Evolutionary conservation across 2,113 vertebrate species (phyloP).

Genomic region (Prionailurus bengalensis): DNA sequence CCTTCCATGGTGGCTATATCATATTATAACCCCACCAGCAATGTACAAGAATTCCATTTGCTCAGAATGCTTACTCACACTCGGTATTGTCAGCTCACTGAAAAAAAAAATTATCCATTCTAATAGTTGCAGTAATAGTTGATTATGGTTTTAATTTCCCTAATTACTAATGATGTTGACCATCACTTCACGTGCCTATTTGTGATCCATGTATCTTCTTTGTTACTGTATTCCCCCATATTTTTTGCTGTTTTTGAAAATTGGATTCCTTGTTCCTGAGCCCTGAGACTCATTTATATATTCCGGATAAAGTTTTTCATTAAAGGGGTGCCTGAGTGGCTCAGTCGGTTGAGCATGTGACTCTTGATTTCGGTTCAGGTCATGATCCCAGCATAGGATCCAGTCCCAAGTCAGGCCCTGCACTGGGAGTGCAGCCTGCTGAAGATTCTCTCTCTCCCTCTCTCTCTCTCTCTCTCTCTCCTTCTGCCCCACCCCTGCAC

Average conservation of each 20-base stretch:
- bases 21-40: not conserved
- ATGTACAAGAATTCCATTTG: not conserved
- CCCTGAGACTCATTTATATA: not conserved
- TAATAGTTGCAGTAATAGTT: not conserved
- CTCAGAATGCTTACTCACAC: not conserved
- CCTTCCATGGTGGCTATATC: not conserved
- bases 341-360: too few species aligned
- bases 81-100: not conserved
- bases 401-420: too few species aligned
- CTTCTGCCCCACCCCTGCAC: too few species aligned
- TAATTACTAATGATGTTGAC: not conserved
- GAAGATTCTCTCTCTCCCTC: too few species aligned
- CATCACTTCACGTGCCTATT: not conserved
- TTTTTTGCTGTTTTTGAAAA: not conserved
- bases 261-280: not conserved
- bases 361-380: too few species aligned
- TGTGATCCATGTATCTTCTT: not conserved
- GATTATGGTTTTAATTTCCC: not conserved
- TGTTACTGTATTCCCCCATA: not conserved
- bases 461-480: too few species aligned
- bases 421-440: too few species aligned
- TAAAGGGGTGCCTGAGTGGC: too few species aligned
- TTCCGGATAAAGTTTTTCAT: not conserved
- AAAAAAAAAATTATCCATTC: not conserved
- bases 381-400: too few species aligned